A percentile compares a stretch with the other conserved stretches of the same genome.
Conservation (phyloP, 2,888 invertebrate species). For the Dilophus febrilis region DNA sequence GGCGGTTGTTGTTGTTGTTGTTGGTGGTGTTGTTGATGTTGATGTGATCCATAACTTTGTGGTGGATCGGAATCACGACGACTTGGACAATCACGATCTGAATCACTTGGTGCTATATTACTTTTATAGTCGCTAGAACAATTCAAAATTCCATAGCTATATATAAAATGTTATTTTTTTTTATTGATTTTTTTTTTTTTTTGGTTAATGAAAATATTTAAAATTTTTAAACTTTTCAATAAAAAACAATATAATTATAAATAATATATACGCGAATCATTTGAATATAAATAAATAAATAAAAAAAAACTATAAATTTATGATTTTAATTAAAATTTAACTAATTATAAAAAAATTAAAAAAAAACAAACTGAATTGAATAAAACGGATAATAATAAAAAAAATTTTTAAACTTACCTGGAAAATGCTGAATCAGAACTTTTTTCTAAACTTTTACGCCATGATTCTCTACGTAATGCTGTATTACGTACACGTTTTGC, state of each 20-base stretch:
- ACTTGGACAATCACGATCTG: constrained; percentile 70
- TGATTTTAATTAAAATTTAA: background rate
- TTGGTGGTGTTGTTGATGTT: constrained; percentile 5
- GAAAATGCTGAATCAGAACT: constrained; percentile 87
- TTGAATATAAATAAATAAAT: background rate
- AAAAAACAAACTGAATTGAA: background rate
- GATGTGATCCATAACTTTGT: constrained; percentile 7
- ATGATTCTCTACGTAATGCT: constrained; percentile 64
- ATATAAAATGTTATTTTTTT: background rate
- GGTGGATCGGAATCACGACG: constrained; percentile 46
- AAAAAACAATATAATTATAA: background rate
- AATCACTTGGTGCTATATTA: constrained; percentile 78
- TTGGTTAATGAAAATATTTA: background rate
- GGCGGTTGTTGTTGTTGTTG: constrained; percentile 30
- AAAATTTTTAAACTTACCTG: constrained; percentile 52
- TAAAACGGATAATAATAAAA: too few relatives aligned
- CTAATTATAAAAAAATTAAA: background rate
- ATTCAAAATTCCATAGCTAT: constrained; percentile 31
- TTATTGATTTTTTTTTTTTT: too few relatives aligned
- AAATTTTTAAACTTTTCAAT: too few relatives aligned
- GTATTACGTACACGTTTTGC: constrained; percentile 27
- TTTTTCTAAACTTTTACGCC: constrained; percentile 83
- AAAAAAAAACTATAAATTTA: background rate
- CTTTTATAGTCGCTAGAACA: constrained; percentile 78
- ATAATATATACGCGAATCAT: background rate